Evolutionary conservation across 1,140 invertebrate species (phyloP), one percentile per base, ranked within the genome.

Genomic region (Diachasma alloeum): DNA sequence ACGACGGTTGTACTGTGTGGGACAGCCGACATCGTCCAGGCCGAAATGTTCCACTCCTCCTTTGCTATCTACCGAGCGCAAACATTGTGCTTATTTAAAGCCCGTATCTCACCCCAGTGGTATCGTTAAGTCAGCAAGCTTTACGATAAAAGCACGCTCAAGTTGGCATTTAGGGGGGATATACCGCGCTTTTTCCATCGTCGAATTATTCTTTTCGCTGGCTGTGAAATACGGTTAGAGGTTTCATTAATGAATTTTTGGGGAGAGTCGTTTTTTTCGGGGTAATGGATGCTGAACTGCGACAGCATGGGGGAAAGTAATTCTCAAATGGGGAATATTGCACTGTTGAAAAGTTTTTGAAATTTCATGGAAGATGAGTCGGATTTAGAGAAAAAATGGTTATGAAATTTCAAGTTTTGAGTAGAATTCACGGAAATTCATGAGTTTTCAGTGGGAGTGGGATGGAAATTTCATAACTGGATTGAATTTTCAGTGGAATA

Each of bases 81-180:
- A 84, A 84, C 83, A 83, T 80, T 79, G 79, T 79, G 83, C 80
- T 83, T 83, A 81, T 83, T 83, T 83, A 83, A 81, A 83, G 81
- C 78, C 72, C 66, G 46, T 80, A 81, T 76, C 77, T 77, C 75
- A 80, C 75, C 44, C 72, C 63, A 66, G 17, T 37, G 8, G 71
- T 24, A 79, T 80, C 77, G 80, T 80, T 78, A 81, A 81, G 67
- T 80, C 79, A 79, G 69, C 73, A 75, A 79, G 81, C 73, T 83
- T 84, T 81, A 81, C 80, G 81, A 83, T 84, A 82, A 84, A 83
- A 83, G 79, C 81, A 63, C 24, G 59, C 24, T 63, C 22, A 63
- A 63, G 22, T 26, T 63, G 59, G 59, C 59, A 63, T 80, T 48
- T 63, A 71, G 17, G 24, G 66, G 19, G 39, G 8, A 68, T 75